Percentiles rank a stretch among this genome's conserved stretches.
Evolutionary conservation across 53 echinoderm and acorn worm genomes (phyloP).

Genomic region (Actinopyga echinites): DNA sequence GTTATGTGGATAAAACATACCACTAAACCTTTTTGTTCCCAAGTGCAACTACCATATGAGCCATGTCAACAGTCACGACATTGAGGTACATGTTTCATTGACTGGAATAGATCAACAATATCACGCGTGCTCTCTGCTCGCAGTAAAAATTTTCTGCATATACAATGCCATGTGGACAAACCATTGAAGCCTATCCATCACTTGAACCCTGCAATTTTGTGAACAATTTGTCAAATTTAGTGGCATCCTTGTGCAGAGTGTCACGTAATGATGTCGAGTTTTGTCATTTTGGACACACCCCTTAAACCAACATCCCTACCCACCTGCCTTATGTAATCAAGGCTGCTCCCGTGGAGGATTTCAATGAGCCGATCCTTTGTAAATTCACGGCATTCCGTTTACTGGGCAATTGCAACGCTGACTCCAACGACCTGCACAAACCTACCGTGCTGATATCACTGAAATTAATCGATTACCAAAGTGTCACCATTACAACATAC

Average conservation of each 20-base stretch:
- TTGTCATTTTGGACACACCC: no score
- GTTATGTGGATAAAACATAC: neutral
- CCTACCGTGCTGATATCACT: no score
- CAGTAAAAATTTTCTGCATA: neutral
- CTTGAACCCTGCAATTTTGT: constrained; percentile 2
- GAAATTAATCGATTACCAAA: no score
- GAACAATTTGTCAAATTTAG: constrained; percentile 14
- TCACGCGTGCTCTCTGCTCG: constrained; percentile 6
- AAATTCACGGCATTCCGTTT: no score
- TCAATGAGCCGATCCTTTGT: no score
- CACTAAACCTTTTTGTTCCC: neutral
- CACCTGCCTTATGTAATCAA: no score
- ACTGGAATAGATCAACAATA: neutral
- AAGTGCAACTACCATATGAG: constrained; percentile 12
- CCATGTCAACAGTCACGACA: no score
- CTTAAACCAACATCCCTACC: neutral
- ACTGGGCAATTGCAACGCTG: no score
- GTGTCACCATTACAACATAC: no score
- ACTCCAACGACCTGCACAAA: no score
- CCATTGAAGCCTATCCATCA: neutral
- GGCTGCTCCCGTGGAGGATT: no score
- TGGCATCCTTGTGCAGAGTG: neutral
- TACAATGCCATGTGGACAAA: constrained; percentile 29
- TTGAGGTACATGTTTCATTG: neutral
- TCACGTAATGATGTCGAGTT: constrained; percentile 8